Evolutionary conservation across 2,113 vertebrate genomes (phyloP), one percentile per base, ranked within the genome.

Genomic region (Eulacestoma nigropectus): DNA sequence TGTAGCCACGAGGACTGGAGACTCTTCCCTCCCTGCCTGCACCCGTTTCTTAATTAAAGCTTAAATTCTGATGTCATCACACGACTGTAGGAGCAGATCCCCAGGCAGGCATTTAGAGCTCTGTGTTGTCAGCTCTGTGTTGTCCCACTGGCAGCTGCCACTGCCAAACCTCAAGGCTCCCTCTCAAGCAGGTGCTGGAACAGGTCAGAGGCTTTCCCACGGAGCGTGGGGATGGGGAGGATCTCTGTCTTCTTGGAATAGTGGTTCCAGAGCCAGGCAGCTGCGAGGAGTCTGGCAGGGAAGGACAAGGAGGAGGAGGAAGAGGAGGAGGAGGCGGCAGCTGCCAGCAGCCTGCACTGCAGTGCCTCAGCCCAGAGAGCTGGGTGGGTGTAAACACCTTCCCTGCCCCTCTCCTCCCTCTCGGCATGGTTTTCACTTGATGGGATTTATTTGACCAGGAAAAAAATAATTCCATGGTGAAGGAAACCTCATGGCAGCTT

Each of bases 21-120:
- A 52, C 7, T 74, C 94, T 89, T 81, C 77, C 75, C 69, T 95
- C 80, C 79, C 86, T 92, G 86, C 86, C 83, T 4, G 4, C 30
- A 14, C 80, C 95, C 44, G 1, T 95, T 86, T 84, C 95, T 97
- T 96, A 97, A 97, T 96, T 96, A 96, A 96, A 92, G 90, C 92
- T 96, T 90, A 90, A 93, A 94, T 95, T 92, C 88, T 92, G 93
- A 73, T 89, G 80, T 42, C 9, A 0, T 89, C 95, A 95, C 92
- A 44, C 53, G 92, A 84, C 83, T 75, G 68, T 6, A 65, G 87
- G 95, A 96, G 85, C 85, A 89, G 85, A 83, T 94, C 90, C 90
- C 69, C 80, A 92, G 95, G 96, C 95, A 94, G 76, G 74, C 91
- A 50, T 84, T 95, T 65, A 88, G 92, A 35, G 62, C 89, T 96